Evolutionary conservation across 2,113 vertebrate genomes (phyloP), one percentile per base, ranked within the genome.

Genomic region (Corythoichthys haematopterus): DNA sequence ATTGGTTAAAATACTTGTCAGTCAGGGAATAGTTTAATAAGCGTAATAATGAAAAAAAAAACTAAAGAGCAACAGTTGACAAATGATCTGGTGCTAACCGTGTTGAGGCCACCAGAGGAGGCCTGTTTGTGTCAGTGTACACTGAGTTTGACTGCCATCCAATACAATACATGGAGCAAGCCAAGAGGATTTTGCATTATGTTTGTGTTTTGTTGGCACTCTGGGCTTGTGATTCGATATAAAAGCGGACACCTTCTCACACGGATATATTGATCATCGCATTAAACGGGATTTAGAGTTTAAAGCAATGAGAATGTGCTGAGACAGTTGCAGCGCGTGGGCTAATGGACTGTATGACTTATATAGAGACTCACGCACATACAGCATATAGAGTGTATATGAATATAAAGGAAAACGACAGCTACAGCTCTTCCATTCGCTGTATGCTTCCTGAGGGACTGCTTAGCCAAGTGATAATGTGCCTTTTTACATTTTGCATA

Each of bases 391-490:
- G 59, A 65, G 64, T 36, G 38, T 45, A 50, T 57, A 60, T 56
- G 33, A 45, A 68, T 55, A 53, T 36, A 70, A 48, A 68, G 3
- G 9, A 20, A 74, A 38, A 45, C 61, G 66, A 78, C 84, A 86
- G 74, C 70, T 75, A 73, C 71, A 77, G 38, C 71, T 77, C 64
- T 67, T 76, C 20, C 37, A 76, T 69, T 16, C 20, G 36, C 64
- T 70, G 33, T 60, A 71, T 82, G 78, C 47, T 57, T 84, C 87
- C 81, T 71, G 6, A 56, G 81, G 78, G 87, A 77, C 78, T 77
- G 75, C 78, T 86, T 81, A 83, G 69, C 75, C 70, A 50, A 36
- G 72, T 84, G 64, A 87, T 86, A 74, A 89, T 84, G 80, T 81
- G 64, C 74, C 72, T 82, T 84, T 86, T 87, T 67, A 77, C 68